Evolutionary conservation across 2,797 vertebrate species (phyloP).

Genomic region (Urophycis tenuis): DNA sequence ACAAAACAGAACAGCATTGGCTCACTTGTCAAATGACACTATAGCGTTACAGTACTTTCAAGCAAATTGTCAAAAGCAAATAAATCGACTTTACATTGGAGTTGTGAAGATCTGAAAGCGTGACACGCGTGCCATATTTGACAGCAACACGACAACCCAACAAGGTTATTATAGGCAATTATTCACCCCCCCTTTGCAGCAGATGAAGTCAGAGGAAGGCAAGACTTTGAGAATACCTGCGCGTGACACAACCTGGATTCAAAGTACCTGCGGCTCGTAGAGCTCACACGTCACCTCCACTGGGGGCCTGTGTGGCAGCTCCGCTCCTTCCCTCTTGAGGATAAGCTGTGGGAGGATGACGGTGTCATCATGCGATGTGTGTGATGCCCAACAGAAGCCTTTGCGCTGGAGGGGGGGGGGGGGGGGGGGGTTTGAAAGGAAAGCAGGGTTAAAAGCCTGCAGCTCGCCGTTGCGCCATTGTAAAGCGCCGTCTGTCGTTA

Average conservation of each 20-base stretch:
- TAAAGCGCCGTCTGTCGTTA: too few species aligned
- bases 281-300: conserved; percentile 60
- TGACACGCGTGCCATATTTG: too few species aligned
- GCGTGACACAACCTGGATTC: neutral
- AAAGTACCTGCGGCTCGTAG: conserved; percentile 57
- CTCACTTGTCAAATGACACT: neutral
- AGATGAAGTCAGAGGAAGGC: neutral
- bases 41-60: too few species aligned
- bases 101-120: too few species aligned
- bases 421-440: neutral
- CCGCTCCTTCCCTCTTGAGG: conserved; percentile 20
- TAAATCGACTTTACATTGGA: too few species aligned
- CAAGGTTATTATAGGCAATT: too few species aligned
- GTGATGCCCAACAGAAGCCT: conserved; percentile 60
- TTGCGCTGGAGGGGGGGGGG: conserved; percentile 43
- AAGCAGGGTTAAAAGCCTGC: conserved; percentile 1
- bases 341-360: conserved; percentile 36
- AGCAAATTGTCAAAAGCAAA: too few species aligned
- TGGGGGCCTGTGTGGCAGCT: conserved; percentile 19
- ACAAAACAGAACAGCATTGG: neutral
- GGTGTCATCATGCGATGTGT: conserved; percentile 33
- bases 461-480: too few species aligned
- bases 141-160: too few species aligned
- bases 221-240: neutral
- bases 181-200: too few species aligned